Evolutionary conservation across 2,888 invertebrate species (phyloP).

Genomic region (Perdita meconis): DNA sequence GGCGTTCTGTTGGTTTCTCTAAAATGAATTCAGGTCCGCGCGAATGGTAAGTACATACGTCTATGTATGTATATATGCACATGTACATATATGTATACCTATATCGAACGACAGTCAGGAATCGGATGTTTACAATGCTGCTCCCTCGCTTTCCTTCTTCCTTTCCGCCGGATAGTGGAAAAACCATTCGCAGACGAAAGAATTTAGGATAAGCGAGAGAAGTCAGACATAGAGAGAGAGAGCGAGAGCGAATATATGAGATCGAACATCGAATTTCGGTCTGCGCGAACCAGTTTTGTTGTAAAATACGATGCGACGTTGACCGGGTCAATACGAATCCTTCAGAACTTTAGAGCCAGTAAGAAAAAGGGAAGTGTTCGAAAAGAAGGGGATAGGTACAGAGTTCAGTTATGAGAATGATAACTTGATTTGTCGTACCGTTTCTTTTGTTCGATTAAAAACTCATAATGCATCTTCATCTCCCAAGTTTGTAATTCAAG

Average conservation of each 20-base stretch:
- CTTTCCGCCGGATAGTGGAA: neutral
- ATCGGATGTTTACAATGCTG: conserved; percentile 7
- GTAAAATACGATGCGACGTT: conserved; percentile 4
- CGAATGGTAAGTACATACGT: no score
- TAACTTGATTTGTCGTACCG: no score
- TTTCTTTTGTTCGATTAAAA: no score
- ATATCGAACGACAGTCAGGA: conserved; percentile 17
- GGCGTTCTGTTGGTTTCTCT: neutral
- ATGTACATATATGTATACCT: no score
- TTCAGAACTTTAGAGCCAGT: neutral
- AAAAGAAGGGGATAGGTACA: conserved; percentile 4
- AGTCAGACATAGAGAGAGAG: neutral
- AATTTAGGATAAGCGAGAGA: conserved; percentile 5
- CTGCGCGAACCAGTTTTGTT: neutral
- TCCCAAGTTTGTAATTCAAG: no score
- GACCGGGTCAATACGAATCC: conserved; percentile 2
- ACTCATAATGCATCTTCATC: no score
- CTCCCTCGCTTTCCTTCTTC: neutral
- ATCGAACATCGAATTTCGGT: conserved; percentile 6
- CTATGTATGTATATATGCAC: no score
- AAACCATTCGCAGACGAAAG: neutral
- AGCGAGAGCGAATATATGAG: neutral
- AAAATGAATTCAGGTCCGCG: conserved; percentile 14
- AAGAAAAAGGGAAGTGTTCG: neutral
- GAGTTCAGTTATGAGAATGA: conserved; percentile 16